Conservation (phyloP, 2,888 invertebrate genomes). For the Chrysolina americana region DNA sequence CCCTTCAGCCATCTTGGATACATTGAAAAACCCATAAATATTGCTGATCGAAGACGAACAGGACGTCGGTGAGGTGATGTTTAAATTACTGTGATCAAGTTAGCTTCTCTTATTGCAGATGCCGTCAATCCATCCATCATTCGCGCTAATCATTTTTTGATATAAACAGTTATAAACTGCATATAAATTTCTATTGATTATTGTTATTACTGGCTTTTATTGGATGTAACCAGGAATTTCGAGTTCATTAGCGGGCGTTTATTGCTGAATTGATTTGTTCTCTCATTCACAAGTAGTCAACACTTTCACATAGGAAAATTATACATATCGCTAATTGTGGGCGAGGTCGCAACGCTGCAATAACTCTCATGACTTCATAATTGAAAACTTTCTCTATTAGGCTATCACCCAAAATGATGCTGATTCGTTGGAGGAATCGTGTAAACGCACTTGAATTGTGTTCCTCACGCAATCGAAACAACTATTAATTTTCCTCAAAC, state of each 20-base stretch:
- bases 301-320: slow-evolving; percentile 26
- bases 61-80: slow-evolving; percentile 63
- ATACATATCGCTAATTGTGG: not conserved
- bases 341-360: not conserved
- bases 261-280: slow-evolving; percentile 52
- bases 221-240: slow-evolving; percentile 66
- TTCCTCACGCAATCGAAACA: no score
- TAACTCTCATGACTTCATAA: no score
- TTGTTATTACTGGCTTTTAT: slow-evolving; percentile 68
- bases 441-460: no score
- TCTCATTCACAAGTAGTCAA: slow-evolving; percentile 38
- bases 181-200: slow-evolving; percentile 68
- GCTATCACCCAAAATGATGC: no score
- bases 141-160: slow-evolving; percentile 68
- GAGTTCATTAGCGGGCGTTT: slow-evolving; percentile 58
- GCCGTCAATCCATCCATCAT: slow-evolving; percentile 70
- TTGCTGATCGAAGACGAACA: slow-evolving; percentile 46
- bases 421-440: no score
- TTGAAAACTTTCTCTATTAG: no score
- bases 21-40: slow-evolving; percentile 56
- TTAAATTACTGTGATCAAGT: slow-evolving; percentile 70
- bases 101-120: slow-evolving; percentile 63
- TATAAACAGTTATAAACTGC: slow-evolving; percentile 69
- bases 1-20: slow-evolving; percentile 43
- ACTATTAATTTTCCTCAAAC: no score